Percentiles rank a stretch among this genome's conserved stretches.
These are phyloP conservation scores for Tenthredo livida DNA, from an alignment of 2,888 invertebrate species.

Conservation along the genomic window DNA sequence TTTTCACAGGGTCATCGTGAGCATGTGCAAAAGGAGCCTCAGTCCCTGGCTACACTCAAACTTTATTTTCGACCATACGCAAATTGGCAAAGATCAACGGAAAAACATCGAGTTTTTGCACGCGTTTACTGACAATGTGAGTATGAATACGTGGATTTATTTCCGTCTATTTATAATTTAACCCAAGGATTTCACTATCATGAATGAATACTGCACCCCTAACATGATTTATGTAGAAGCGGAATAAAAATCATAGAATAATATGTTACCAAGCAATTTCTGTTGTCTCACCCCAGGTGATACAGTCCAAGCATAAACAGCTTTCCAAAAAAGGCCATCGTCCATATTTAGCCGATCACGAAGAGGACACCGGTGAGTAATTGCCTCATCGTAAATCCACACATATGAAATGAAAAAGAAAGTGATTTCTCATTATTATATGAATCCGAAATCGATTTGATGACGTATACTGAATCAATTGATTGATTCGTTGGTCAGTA, in stretches of 20 bases:
- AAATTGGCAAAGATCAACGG: background rate
- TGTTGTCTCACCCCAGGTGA: background rate
- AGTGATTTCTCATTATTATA: background rate
- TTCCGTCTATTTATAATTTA: background rate
- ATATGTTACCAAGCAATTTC: background rate
- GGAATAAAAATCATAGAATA: too few relatives aligned
- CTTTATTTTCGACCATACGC: background rate
- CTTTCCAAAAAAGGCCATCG: background rate
- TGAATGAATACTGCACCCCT: too few relatives aligned
- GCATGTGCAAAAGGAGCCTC: background rate
- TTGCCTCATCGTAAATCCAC: background rate
- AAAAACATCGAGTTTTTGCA: conserved; percentile 12
- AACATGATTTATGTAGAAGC: too few relatives aligned
- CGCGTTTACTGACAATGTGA: background rate
- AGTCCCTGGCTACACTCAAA: background rate
- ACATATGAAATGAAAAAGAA: background rate
- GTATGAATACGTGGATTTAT: background rate
- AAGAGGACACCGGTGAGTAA: background rate
- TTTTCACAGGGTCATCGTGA: background rate
- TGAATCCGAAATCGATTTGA: too few relatives aligned
- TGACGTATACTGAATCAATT: too few relatives aligned
- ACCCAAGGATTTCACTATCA: too few relatives aligned
- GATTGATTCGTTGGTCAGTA: too few relatives aligned
- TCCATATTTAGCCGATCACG: background rate
- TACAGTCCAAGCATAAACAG: background rate